Evolutionary conservation across 2,888 invertebrate species (phyloP).

Genomic region (Pandemis cinnamomeana): DNA sequence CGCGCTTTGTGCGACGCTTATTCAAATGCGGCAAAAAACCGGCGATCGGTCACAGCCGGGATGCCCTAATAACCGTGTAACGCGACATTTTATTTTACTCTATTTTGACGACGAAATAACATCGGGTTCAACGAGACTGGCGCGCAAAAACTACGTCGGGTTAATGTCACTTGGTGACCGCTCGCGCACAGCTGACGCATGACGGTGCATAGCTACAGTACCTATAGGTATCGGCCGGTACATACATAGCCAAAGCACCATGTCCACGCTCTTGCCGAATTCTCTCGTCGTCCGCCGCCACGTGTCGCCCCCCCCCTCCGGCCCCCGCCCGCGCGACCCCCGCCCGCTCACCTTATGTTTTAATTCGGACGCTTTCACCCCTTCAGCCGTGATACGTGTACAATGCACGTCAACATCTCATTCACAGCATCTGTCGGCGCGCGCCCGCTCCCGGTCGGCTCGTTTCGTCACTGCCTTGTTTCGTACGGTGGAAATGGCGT

Average conservation of each 20-base stretch:
- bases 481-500: constrained; percentile 1
- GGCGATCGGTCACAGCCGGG: constrained; percentile 57
- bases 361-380: constrained; percentile 30
- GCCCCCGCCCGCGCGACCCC: not conserved
- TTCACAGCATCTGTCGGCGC: constrained; percentile 30
- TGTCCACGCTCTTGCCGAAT: not conserved
- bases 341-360: constrained; percentile 32
- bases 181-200: not conserved
- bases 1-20: constrained; percentile 47
- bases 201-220: not conserved
- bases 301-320: not conserved
- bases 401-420: constrained; percentile 28
- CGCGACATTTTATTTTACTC: constrained; percentile 37
- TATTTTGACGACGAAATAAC: constrained; percentile 32
- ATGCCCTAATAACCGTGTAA: constrained; percentile 41
- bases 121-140: not conserved
- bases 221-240: not conserved
- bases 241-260: not conserved
- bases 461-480: constrained; percentile 7
- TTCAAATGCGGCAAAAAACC: constrained; percentile 51
- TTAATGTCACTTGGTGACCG: not conserved
- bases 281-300: not conserved
- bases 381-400: constrained; percentile 21
- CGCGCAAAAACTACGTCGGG: not conserved
- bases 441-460: not conserved